Evolutionary conservation across 2,888 invertebrate species (phyloP).

Genomic region (Napeogenes inachia): DNA sequence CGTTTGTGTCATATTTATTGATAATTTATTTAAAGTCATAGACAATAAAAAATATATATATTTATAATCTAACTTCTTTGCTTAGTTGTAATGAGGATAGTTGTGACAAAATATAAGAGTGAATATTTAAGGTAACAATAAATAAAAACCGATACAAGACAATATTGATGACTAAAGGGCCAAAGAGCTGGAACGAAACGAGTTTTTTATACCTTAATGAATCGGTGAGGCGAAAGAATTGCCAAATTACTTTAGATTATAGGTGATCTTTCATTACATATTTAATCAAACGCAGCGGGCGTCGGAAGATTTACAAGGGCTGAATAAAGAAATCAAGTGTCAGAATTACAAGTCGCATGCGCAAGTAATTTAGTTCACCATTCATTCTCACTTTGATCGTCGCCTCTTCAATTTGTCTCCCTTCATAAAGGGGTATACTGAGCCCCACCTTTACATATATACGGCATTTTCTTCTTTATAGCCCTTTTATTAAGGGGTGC

Average conservation of each 20-base stretch:
- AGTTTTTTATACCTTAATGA: conserved; percentile 14
- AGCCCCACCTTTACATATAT: conserved; percentile 3
- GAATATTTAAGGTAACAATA: conserved; percentile 4
- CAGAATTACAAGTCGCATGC: conserved; percentile 57
- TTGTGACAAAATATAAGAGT: not conserved
- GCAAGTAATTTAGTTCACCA: conserved; percentile 48
- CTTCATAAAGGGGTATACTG: conserved; percentile 21
- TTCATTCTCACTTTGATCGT: conserved; percentile 59
- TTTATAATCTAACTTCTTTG: no score
- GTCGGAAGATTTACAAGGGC: conserved; percentile 44
- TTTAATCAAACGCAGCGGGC: conserved; percentile 41
- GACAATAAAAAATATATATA: no score
- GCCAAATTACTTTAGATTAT: conserved; percentile 24
- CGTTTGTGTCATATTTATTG: no score
- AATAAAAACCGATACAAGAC: conserved; percentile 15
- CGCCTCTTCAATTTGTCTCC: conserved; percentile 53
- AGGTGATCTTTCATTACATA: conserved; percentile 24
- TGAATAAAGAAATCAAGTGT: conserved; percentile 69
- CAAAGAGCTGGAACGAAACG: conserved; percentile 15
- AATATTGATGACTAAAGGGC: conserved; percentile 23
- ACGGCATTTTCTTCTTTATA: conserved; percentile 15
- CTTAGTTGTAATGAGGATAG: no score
- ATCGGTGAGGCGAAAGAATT: conserved; percentile 7
- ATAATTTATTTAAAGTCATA: no score
- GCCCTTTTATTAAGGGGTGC: conserved; percentile 8